Evolutionary conservation across 2,888 invertebrate genomes (phyloP).

Genomic region (Ophion ellenae): DNA sequence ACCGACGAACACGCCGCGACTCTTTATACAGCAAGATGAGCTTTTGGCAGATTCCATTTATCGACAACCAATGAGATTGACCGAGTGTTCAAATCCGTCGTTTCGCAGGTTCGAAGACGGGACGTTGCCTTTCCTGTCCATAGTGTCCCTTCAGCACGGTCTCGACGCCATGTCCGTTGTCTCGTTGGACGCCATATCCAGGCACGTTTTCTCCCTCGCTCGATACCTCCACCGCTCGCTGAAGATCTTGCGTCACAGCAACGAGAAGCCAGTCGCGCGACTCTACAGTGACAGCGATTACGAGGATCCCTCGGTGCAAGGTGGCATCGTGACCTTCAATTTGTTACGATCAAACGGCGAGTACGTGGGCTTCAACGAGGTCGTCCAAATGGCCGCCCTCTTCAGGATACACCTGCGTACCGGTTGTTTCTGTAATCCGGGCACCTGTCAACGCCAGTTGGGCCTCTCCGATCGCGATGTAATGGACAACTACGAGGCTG

Average conservation of each 20-base stretch:
- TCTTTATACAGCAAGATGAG: too few species aligned
- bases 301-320: slow-evolving; percentile 87
- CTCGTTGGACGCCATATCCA: slow-evolving; percentile 87
- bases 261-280: slow-evolving; percentile 88
- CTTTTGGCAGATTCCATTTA: not conserved
- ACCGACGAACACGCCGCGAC: too few species aligned
- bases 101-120: slow-evolving; percentile 95
- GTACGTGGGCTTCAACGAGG: slow-evolving; percentile 95
- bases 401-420: slow-evolving; percentile 94
- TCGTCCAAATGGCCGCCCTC: slow-evolving; percentile 94
- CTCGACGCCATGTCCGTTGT: slow-evolving; percentile 88
- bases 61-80: not conserved
- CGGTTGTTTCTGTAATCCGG: slow-evolving; percentile 98
- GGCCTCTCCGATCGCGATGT: slow-evolving; percentile 88
- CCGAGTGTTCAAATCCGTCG: not conserved
- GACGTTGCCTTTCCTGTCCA: slow-evolving; percentile 93
- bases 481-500: slow-evolving; percentile 91
- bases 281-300: slow-evolving; percentile 91
- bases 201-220: slow-evolving; percentile 91
- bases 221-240: slow-evolving; percentile 89
- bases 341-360: slow-evolving; percentile 90
- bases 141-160: slow-evolving; percentile 92
- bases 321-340: slow-evolving; percentile 95
- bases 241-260: slow-evolving; percentile 87
- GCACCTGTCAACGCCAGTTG: slow-evolving; percentile 94